Evolutionary conservation across 2,888 invertebrate species (phyloP).

Genomic region (Phalangium opilio): DNA sequence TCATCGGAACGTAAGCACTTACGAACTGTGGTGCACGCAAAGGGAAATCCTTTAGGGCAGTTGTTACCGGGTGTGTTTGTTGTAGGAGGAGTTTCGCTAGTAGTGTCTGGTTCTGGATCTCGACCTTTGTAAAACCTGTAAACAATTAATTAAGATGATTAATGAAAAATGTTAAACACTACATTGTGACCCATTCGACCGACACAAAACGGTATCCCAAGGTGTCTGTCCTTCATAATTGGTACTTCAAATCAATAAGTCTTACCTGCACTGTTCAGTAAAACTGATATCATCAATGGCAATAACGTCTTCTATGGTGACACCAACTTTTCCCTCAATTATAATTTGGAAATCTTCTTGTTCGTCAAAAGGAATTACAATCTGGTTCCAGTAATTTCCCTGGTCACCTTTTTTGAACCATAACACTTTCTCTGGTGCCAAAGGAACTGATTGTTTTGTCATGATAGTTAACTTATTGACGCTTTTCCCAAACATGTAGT

Average conservation of each 20-base stretch:
- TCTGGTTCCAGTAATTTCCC: slow-evolving; percentile 16
- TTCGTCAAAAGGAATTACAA: slow-evolving; percentile 4
- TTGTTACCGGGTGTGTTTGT: too few relatives aligned
- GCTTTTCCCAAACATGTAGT: slow-evolving; percentile 16
- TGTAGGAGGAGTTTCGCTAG: too few relatives aligned
- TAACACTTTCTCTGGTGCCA: background rate
- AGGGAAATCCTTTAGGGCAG: too few relatives aligned
- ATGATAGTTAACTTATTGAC: slow-evolving; percentile 12
- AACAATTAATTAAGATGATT: too few relatives aligned
- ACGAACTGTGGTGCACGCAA: too few relatives aligned
- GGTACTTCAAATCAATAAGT: background rate
- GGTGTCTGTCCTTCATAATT: too few relatives aligned
- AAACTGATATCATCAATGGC: slow-evolving; percentile 18
- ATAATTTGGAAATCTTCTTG: slow-evolving; percentile 12
- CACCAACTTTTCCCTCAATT: slow-evolving; percentile 13
- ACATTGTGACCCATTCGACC: too few relatives aligned
- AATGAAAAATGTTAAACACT: too few relatives aligned
- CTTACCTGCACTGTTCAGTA: slow-evolving; percentile 15
- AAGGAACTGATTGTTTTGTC: background rate
- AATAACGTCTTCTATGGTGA: slow-evolving; percentile 8
- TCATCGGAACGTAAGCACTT: too few relatives aligned
- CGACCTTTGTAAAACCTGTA: too few relatives aligned
- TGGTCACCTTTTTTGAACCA: slow-evolving; percentile 8
- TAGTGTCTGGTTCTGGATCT: too few relatives aligned
- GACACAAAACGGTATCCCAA: too few relatives aligned